Evolutionary conservation across 2,888 invertebrate genomes (phyloP), one percentile per base, ranked within the genome.

Genomic region (Tinea pellionella): DNA sequence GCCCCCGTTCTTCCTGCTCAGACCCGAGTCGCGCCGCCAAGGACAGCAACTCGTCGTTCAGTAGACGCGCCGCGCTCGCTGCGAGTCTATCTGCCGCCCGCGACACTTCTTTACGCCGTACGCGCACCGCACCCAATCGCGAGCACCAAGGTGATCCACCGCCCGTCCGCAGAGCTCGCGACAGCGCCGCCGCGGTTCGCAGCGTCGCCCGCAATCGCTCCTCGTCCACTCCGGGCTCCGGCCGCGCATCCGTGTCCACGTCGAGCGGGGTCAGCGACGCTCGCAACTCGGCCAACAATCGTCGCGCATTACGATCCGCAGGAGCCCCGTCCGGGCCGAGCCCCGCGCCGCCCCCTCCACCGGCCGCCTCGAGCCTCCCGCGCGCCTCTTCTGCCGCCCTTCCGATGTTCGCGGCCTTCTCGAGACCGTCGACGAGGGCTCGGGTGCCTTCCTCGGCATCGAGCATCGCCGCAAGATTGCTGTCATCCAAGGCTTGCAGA

Each of bases 31-130:
- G n/a, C 4, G 59, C 59, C 19, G 59, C 41, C 4, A 42, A 8
- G 16, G 29, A 15, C 37, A 32, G 29, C 24, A 53, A 24, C 53
- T 53, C 53, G n/a, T 53, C 53, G 24, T 97, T 97, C 59, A 99
- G 89, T 78, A 98, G 97, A 16, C 97, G 91, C 62, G 94, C 93
- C 60, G 98, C 91, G 53, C 93, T 92, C 61, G 30, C 32, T n/a
- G 32, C 57, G n/a, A 32, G 16, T 4, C 30, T 3, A 9, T 24
- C 32, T 11, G 19, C 32, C 3, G 13, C 57, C 1, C 32, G 13
- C 15, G 13, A 13, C 18, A n/a, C n/a, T 12, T 16, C 32, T 12
- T 9, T n/a, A 12, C 15, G 30, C 15, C 15, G 9, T 15, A 93
- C 91, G 1, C 47, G n/a, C 0, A 96, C 93, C n/a, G 19, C 57